These are phyloP conservation scores for Ennomos fuscantarius DNA, from an alignment of 2,888 invertebrate species.

Conservation along the genomic window DNA sequence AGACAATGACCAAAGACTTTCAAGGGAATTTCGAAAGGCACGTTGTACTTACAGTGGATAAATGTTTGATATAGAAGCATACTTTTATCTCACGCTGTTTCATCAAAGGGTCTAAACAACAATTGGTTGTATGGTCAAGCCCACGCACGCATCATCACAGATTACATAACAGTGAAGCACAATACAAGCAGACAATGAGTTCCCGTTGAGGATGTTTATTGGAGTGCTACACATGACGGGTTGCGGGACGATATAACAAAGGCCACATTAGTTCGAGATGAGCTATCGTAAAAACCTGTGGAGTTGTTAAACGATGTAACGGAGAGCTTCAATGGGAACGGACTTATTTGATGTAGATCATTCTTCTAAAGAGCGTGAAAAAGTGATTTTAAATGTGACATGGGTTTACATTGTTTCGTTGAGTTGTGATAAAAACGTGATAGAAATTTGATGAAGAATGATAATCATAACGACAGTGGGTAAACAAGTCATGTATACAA, in stretches of 20 bases:
- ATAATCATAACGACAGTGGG: no score
- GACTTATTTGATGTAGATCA: slow-evolving; percentile 24
- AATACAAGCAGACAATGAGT: slow-evolving; percentile 52
- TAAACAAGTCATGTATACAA: background rate
- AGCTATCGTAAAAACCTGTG: slow-evolving; percentile 48
- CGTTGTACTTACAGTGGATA: slow-evolving; percentile 32
- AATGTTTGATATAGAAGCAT: slow-evolving; percentile 42
- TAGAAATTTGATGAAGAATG: no score
- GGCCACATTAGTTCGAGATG: slow-evolving; percentile 58
- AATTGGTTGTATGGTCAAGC: slow-evolving; percentile 58
- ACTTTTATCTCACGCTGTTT: slow-evolving; percentile 47
- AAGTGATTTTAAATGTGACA: slow-evolving; percentile 3
- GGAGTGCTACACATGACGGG: slow-evolving; percentile 52
- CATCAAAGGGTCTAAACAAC: slow-evolving; percentile 45
- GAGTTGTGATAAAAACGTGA: background rate
- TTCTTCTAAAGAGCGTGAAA: slow-evolving; percentile 23
- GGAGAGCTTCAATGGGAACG: slow-evolving; percentile 23
- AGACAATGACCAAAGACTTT: slow-evolving; percentile 12
- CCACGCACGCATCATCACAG: slow-evolving; percentile 51
- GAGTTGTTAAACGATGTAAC: slow-evolving; percentile 44
- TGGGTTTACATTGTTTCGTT: background rate
- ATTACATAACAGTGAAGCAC: slow-evolving; percentile 36
- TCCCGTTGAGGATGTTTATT: slow-evolving; percentile 55
- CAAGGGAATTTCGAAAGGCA: slow-evolving; percentile 32
- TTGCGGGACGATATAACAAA: slow-evolving; percentile 52